A percentile compares a stretch with the other conserved stretches of the same genome.
Conservation (phyloP, 1,140 invertebrate genomes). For the Drosophila melanogaster region DNA sequence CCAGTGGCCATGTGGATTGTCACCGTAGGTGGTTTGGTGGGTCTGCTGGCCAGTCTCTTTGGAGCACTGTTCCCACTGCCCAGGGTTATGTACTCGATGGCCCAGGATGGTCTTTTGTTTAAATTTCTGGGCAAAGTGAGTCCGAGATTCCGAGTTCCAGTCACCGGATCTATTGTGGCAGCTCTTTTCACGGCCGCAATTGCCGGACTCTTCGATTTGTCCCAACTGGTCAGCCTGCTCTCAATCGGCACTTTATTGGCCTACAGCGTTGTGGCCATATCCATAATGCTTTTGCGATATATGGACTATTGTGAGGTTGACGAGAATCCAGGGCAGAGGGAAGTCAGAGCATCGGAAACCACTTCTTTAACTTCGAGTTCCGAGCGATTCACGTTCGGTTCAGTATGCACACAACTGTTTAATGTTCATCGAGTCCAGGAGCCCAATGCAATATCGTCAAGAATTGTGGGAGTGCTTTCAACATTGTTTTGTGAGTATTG, state of each 20-base stretch:
- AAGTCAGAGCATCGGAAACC: conserved; percentile 46
- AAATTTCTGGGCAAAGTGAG: conserved; percentile 89
- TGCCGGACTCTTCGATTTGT: conserved; percentile 94
- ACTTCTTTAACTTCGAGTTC: conserved; percentile 59
- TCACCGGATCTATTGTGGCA: conserved; percentile 91
- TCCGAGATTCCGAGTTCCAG: conserved; percentile 87
- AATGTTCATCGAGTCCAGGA: conserved; percentile 56
- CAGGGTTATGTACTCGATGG: conserved; percentile 94
- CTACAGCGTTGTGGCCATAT: conserved; percentile 95
- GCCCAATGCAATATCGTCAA: conserved; percentile 63
- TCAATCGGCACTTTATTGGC: conserved; percentile 97
- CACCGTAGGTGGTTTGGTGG: conserved; percentile 90
- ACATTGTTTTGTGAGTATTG: conserved; percentile 63
- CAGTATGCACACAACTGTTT: conserved; percentile 62
- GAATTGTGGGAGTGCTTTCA: conserved; percentile 67
- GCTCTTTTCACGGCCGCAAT: conserved; percentile 90
- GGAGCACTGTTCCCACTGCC: conserved; percentile 94
- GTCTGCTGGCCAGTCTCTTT: conserved; percentile 90
- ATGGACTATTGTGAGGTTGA: conserved; percentile 72
- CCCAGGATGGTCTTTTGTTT: conserved; percentile 92
- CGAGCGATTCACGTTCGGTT: conserved; percentile 57
- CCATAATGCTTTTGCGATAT: conserved; percentile 91
- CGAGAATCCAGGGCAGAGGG: conserved; percentile 9
- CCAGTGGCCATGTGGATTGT: conserved; percentile 90
- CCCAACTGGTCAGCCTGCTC: conserved; percentile 97